phyloP scores from a whole-genome alignment of 2,888 invertebrate genomes.

The Stenoptilia bipunctidactyla region DNA sequence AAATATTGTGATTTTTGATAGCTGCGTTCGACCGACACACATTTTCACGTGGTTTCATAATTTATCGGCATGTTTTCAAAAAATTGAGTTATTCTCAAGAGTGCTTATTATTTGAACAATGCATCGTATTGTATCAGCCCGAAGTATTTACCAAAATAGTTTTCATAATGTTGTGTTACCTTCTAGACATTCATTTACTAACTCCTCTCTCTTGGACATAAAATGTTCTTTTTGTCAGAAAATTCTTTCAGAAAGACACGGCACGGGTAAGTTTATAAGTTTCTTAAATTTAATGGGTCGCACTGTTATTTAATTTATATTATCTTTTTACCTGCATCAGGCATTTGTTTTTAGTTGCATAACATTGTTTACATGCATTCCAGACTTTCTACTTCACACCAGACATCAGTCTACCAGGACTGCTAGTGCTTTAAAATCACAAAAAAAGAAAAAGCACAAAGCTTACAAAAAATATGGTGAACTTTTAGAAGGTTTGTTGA shows the following conservation, averaged over 20 bases:
- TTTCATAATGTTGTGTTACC: slow-evolving; percentile 37
- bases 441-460: slow-evolving; percentile 58
- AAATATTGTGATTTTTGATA: too few species aligned
- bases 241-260: slow-evolving; percentile 43
- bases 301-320: too few species aligned
- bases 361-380: slow-evolving; percentile 31
- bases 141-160: slow-evolving; percentile 49
- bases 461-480: slow-evolving; percentile 74
- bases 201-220: slow-evolving; percentile 31
- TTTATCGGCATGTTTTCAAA: slow-evolving; percentile 35
- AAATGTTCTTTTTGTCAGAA: slow-evolving; percentile 60
- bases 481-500: slow-evolving; percentile 73
- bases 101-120: slow-evolving; percentile 22
- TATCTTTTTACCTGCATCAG: too few species aligned
- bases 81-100: slow-evolving; percentile 15
- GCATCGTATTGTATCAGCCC: slow-evolving; percentile 55
- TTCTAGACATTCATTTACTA: slow-evolving; percentile 24
- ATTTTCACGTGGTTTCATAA: slow-evolving; percentile 49
- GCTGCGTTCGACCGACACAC: too few species aligned
- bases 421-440: slow-evolving; percentile 38
- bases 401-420: slow-evolving; percentile 58
- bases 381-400: slow-evolving; percentile 37
- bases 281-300: neutral
- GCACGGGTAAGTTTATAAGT: slow-evolving; percentile 3
- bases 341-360: slow-evolving; percentile 35